These are phyloP conservation scores for Latrodectus geometricus DNA, from an alignment of 1,140 invertebrate genomes.

Conservation along the genomic window DNA sequence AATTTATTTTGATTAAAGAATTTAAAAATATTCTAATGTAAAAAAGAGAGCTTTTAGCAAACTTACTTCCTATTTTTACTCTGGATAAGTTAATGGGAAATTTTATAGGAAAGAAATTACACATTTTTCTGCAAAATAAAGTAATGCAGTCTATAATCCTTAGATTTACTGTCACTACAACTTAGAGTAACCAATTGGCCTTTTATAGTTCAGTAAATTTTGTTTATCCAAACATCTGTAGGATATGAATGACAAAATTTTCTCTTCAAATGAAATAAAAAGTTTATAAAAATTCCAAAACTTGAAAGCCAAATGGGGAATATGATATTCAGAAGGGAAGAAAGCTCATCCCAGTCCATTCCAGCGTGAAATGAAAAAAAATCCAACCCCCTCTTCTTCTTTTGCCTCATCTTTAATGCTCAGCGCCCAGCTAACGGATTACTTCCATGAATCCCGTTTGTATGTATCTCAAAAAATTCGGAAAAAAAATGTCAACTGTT, in stretches of 20 bases:
- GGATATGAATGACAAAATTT: conserved; percentile 44
- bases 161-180: too few relatives aligned
- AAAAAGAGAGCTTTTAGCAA: too few relatives aligned
- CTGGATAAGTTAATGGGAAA: too few relatives aligned
- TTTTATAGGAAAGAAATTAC: too few relatives aligned
- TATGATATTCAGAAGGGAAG: conserved; percentile 32
- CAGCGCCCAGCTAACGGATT: conserved; percentile 45
- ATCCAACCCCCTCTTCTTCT: conserved; percentile 28
- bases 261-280: neutral
- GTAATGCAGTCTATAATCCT: too few relatives aligned
- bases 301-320: conserved; percentile 20
- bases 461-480: conserved; percentile 12
- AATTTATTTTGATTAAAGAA: too few relatives aligned
- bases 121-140: too few relatives aligned
- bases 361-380: conserved; percentile 58
- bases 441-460: conserved; percentile 35
- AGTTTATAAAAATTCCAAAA: conserved; percentile 23
- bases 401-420: conserved; percentile 50
- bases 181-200: neutral
- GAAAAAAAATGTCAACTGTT: conserved; percentile 19
- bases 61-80: too few relatives aligned
- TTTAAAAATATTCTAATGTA: too few relatives aligned
- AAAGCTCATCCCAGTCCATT: conserved; percentile 15
- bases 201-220: conserved; percentile 19
- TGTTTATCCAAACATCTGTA: conserved; percentile 12